These are phyloP conservation scores for Pseudomyrmex flavicornis DNA, from an alignment of 1,140 invertebrate species.

Conservation along the genomic window DNA sequence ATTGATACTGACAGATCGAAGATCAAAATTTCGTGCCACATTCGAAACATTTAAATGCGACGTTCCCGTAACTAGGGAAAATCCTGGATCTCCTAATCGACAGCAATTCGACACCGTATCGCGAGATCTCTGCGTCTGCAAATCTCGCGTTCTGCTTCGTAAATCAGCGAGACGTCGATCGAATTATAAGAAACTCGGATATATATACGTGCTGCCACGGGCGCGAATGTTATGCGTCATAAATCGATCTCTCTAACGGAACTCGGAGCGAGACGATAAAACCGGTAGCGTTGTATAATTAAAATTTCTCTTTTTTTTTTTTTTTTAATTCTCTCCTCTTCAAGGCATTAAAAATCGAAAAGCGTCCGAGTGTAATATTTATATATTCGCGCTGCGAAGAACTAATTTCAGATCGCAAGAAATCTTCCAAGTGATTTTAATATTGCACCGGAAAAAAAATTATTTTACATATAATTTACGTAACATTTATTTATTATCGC, in stretches of 20 bases:
- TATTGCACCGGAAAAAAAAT: too few species aligned
- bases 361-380: neutral
- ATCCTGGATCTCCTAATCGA: conserved; percentile 24
- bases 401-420: conserved; percentile 6
- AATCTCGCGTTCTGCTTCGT: conserved; percentile 41
- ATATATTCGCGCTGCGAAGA: neutral
- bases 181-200: conserved; percentile 49
- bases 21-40: neutral
- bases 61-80: neutral
- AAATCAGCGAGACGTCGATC: conserved; percentile 50
- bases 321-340: too few species aligned
- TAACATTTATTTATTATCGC: too few species aligned
- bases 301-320: neutral
- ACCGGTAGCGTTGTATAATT: conserved; percentile 14
- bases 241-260: conserved; percentile 59
- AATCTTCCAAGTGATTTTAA: too few species aligned
- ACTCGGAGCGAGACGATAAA: conserved; percentile 41
- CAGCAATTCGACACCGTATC: conserved; percentile 32
- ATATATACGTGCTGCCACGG: too few species aligned
- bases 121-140: neutral
- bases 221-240: conserved; percentile 36
- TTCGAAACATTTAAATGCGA: conserved; percentile 12
- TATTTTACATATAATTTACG: too few species aligned
- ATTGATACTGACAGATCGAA: too few species aligned
- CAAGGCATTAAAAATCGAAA: too few species aligned